These are phyloP conservation scores for Hydrolagus colliei DNA, from an alignment of 2,797 vertebrate species.

Conservation along the genomic window DNA sequence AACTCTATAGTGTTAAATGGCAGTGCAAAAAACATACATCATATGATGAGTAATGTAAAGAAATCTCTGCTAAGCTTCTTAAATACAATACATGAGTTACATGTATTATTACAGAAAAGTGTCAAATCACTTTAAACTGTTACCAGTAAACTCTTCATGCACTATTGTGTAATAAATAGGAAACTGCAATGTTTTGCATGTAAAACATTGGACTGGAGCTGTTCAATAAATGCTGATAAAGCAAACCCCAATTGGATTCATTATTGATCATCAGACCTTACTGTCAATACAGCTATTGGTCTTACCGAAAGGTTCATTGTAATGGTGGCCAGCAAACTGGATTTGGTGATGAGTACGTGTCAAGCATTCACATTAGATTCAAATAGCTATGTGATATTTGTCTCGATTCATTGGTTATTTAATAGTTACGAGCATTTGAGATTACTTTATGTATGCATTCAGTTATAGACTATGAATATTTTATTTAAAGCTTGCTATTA, in stretches of 20 bases:
- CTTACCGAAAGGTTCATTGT: background rate
- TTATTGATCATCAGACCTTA: constrained; percentile 4
- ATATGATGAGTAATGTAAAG: background rate
- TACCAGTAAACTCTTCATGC: background rate
- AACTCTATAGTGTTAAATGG: too few species aligned
- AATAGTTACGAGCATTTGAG: background rate
- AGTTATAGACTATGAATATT: background rate
- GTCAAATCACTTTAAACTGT: background rate
- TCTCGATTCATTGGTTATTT: background rate
- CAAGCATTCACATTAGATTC: background rate
- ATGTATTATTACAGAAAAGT: background rate
- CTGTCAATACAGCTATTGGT: background rate
- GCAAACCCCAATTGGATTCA: constrained; percentile 12
- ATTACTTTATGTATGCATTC: background rate
- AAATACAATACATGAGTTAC: background rate
- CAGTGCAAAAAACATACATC: background rate
- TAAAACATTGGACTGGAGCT: constrained; percentile 12
- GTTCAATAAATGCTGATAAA: constrained; percentile 21
- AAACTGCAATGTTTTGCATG: background rate
- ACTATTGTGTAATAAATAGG: background rate
- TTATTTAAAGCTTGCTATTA: background rate
- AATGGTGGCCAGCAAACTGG: background rate
- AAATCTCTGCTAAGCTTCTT: background rate
- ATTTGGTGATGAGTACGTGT: background rate
- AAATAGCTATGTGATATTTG: background rate